These are phyloP conservation scores for Eupleurogrammus muticus DNA, from an alignment of 2,797 vertebrate species.

Conservation along the genomic window DNA sequence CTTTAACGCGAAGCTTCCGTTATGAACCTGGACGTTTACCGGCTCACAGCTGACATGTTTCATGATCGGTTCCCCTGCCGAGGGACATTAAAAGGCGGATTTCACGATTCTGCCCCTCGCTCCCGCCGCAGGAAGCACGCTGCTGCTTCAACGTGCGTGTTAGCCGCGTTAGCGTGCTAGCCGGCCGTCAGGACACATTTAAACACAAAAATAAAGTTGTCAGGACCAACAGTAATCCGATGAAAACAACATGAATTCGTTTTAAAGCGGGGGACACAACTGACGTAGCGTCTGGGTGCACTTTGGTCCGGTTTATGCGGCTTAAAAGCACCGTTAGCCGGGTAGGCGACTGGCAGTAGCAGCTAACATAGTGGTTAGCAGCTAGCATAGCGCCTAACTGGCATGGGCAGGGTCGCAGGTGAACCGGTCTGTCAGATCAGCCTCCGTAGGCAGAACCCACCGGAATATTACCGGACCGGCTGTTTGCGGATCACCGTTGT, in stretches of 20 bases:
- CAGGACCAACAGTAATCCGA: too few species aligned
- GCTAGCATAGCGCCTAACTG: conserved; percentile 44
- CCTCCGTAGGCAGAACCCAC: rapidly evolving
- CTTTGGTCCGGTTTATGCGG: rapidly evolving
- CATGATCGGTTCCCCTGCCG: rapidly evolving
- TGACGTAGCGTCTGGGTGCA: rapidly evolving
- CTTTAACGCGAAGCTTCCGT: background rate
- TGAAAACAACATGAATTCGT: background rate
- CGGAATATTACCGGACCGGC: background rate
- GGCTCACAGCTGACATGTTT: rapidly evolving
- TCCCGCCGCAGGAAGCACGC: background rate
- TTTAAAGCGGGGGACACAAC: rapidly evolving
- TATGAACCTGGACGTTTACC: background rate
- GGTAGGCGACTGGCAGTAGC: conserved; percentile 15
- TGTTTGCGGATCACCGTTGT: rapidly evolving
- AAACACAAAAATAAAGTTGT: conserved; percentile 16
- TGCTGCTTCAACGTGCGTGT: conserved; percentile 46
- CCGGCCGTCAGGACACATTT: conserved; percentile 22
- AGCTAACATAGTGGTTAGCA: conserved; percentile 45
- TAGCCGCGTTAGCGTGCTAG: conserved; percentile 58
- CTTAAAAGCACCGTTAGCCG: background rate
- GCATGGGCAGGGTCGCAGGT: conserved; percentile 72
- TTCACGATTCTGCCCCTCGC: too few species aligned
- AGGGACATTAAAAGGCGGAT: too few species aligned
- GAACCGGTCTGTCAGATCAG: conserved; percentile 1